Evolutionary conservation across 1,140 invertebrate genomes (phyloP).

Genomic region (Dysdera silvatica): DNA sequence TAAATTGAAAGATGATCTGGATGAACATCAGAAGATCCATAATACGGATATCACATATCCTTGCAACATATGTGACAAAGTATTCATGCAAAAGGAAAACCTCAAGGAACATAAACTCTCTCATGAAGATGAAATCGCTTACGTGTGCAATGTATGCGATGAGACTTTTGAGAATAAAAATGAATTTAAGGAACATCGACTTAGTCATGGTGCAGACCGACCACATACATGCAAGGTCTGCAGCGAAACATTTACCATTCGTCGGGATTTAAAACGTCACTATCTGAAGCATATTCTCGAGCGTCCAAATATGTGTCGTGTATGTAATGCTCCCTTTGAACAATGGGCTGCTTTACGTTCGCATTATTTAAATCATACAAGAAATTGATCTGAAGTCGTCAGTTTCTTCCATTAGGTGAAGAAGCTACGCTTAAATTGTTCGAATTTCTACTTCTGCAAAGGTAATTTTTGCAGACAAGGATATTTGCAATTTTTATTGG

Average conservation of each 20-base stretch:
- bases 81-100: conserved; percentile 9
- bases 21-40: conserved; percentile 16
- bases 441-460: too few species aligned
- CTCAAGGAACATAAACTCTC: conserved; percentile 11
- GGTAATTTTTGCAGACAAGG: too few species aligned
- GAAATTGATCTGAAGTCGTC: conserved; percentile 12
- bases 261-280: conserved; percentile 20
- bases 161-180: conserved; percentile 15
- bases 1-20: conserved; percentile 3
- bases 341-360: conserved; percentile 21
- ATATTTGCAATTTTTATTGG: too few species aligned
- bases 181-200: conserved; percentile 18
- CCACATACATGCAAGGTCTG: conserved; percentile 24
- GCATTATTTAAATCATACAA: conserved; percentile 18
- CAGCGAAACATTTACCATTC: conserved; percentile 12
- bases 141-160: conserved; percentile 23
- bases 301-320: conserved; percentile 17
- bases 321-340: conserved; percentile 25
- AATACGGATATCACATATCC: conserved; percentile 21
- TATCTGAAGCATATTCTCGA: conserved; percentile 26
- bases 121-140: conserved; percentile 15
- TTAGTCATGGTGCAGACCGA: conserved; percentile 15
- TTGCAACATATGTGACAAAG: conserved; percentile 20
- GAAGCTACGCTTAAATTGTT: too few species aligned
- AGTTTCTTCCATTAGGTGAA: too few species aligned